Conservation (phyloP, 2,888 invertebrate species). For the Aphodius granarius region DNA sequence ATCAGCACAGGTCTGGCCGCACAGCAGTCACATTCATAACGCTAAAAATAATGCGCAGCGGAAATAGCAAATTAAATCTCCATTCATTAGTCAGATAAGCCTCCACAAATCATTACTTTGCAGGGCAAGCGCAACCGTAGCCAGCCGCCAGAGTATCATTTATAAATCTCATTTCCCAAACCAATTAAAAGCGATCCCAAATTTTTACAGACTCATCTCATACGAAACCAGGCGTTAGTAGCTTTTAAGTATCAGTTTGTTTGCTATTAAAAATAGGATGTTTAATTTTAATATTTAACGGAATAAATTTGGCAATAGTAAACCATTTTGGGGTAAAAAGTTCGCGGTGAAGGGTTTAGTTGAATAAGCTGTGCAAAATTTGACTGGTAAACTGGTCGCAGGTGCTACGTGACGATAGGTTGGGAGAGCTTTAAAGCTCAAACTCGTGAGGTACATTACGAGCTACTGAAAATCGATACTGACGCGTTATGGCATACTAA, state of each 20-base stretch:
- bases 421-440: neutral
- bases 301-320: neutral
- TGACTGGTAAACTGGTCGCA: neutral
- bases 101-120: neutral
- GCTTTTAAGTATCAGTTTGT: neutral
- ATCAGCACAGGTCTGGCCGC: neutral
- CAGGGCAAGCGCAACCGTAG: neutral
- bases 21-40: neutral
- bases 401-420: conserved; percentile 12
- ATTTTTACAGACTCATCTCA: neutral
- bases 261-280: neutral
- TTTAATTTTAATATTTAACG: no score
- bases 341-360: neutral
- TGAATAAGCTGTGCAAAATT: neutral
- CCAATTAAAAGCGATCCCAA: neutral
- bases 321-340: neutral
- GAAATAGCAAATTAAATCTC: conserved; percentile 13
- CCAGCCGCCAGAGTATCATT: neutral
- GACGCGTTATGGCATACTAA: neutral
- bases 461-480: conserved; percentile 6
- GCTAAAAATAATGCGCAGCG: conserved; percentile 4
- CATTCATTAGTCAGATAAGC: conserved; percentile 1
- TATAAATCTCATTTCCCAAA: conserved; percentile 6
- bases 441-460: neutral
- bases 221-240: neutral